Evolutionary conservation across 2,888 invertebrate genomes (phyloP).

Genomic region (Anthrax anthrax): DNA sequence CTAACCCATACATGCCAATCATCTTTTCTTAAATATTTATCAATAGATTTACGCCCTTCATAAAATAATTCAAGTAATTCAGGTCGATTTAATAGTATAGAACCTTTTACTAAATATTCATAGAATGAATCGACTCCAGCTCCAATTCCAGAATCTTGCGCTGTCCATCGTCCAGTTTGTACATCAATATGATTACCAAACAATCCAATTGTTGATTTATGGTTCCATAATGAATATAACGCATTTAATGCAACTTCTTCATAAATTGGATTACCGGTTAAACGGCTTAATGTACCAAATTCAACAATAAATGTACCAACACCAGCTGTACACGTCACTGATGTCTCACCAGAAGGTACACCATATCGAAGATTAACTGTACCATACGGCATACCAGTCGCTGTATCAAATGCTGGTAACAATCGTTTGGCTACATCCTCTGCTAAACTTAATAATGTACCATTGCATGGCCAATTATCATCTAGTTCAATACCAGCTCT

Average conservation of each 20-base stretch:
- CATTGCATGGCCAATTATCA: slow-evolving; percentile 95
- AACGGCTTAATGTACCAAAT: slow-evolving; percentile 82
- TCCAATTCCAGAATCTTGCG: slow-evolving; percentile 93
- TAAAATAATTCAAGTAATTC: slow-evolving; percentile 84
- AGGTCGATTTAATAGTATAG: slow-evolving; percentile 77
- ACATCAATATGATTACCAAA: slow-evolving; percentile 97
- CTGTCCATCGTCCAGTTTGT: slow-evolving; percentile 90
- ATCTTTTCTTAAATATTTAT: slow-evolving; percentile 77
- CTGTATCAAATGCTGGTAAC: slow-evolving; percentile 78
- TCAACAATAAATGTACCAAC: slow-evolving; percentile 95
- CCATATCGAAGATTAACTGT: slow-evolving; percentile 87
- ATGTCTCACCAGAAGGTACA: slow-evolving; percentile 87
- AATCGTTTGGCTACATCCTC: slow-evolving; percentile 88
- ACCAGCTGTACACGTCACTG: slow-evolving; percentile 94
- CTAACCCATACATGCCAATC: slow-evolving; percentile 99
- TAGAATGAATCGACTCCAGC: slow-evolving; percentile 95
- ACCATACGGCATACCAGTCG: slow-evolving; percentile 95
- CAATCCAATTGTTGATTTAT: slow-evolving; percentile 72
- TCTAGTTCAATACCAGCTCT: slow-evolving; percentile 68
- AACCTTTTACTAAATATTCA: slow-evolving; percentile 95
- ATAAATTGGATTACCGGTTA: slow-evolving; percentile 89
- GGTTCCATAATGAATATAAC: slow-evolving; percentile 71
- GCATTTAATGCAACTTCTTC: slow-evolving; percentile 92
- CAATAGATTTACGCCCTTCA: slow-evolving; percentile 59
- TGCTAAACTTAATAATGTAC: slow-evolving; percentile 81